These are phyloP conservation scores for Clivina fossor DNA, from an alignment of 2,888 invertebrate genomes.

Conservation along the genomic window DNA sequence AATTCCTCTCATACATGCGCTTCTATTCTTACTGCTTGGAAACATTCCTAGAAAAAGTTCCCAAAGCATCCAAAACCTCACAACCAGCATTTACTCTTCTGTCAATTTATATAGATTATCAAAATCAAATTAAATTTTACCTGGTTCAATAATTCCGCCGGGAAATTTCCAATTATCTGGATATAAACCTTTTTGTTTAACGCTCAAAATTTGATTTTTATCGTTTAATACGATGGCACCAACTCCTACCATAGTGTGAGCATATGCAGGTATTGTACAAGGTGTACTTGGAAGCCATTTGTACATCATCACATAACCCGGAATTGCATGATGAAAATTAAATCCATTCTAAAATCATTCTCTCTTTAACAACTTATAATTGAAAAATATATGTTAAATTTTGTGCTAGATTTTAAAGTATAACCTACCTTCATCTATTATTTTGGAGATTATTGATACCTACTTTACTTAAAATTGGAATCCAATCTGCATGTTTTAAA, in stretches of 20 bases:
- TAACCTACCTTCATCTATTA: no score
- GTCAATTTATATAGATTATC: no score
- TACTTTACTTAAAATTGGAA: slow-evolving; percentile 74
- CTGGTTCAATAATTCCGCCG: slow-evolving; percentile 87
- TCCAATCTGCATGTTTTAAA: slow-evolving; percentile 69
- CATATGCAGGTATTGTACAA: slow-evolving; percentile 72
- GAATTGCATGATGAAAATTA: slow-evolving; percentile 83
- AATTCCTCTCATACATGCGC: no score
- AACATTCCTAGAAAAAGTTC: no score
- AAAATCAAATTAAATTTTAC: slow-evolving; percentile 54
- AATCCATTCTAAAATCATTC: slow-evolving; percentile 67
- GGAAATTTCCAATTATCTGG: slow-evolving; percentile 83
- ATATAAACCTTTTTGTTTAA: slow-evolving; percentile 70
- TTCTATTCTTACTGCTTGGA: no score
- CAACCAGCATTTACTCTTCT: no score
- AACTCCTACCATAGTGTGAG: slow-evolving; percentile 80
- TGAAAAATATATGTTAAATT: slow-evolving; percentile 19
- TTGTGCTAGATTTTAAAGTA: neutral
- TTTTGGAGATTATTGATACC: no score
- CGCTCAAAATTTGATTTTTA: slow-evolving; percentile 74
- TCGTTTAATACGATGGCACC: slow-evolving; percentile 85
- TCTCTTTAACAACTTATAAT: no score
- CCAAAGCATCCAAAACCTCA: no score
- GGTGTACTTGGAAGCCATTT: slow-evolving; percentile 73
- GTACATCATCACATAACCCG: slow-evolving; percentile 76